Evolutionary conservation across 2,797 vertebrate species (phyloP).

Genomic region (Nannoperca obscura): DNA sequence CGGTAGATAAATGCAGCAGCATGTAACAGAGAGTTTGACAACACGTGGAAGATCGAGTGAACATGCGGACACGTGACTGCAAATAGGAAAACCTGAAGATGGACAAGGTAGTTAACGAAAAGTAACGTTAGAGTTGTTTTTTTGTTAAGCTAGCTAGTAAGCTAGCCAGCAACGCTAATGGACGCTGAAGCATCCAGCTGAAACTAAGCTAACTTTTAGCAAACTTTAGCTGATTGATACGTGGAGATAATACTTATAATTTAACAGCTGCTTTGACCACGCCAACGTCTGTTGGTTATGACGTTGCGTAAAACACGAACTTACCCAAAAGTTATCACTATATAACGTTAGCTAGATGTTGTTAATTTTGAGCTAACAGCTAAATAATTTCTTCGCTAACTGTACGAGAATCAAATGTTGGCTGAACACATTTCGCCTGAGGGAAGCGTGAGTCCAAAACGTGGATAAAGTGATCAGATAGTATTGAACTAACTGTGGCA

Average conservation of each 20-base stretch:
- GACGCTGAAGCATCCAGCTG: not conserved
- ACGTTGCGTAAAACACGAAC: not conserved
- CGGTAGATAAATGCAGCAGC: not conserved
- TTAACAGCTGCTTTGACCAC: not conserved
- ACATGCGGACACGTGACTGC: constrained; percentile 43
- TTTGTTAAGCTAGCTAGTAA: constrained; percentile 1
- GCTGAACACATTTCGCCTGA: fast-evolving
- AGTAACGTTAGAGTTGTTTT: not conserved
- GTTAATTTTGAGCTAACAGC: not conserved
- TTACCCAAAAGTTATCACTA: not conserved
- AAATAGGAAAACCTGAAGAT: constrained; percentile 43
- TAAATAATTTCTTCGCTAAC: not conserved
- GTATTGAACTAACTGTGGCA: not conserved
- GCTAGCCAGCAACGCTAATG: constrained; percentile 24
- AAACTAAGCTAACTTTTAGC: constrained; percentile 28
- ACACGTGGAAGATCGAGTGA: not conserved
- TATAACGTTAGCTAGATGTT: not conserved
- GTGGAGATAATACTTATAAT: fast-evolving
- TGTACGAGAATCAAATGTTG: not conserved
- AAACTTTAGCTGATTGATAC: constrained; percentile 15
- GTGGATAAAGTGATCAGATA: not conserved
- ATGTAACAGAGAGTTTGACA: constrained; percentile 3
- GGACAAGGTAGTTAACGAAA: constrained; percentile 67
- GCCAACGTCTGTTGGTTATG: fast-evolving
- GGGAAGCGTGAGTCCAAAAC: not conserved